Base-by-base conservation (phyloP, 2,888 invertebrate species). In the Mythimna vitellina region DNA sequence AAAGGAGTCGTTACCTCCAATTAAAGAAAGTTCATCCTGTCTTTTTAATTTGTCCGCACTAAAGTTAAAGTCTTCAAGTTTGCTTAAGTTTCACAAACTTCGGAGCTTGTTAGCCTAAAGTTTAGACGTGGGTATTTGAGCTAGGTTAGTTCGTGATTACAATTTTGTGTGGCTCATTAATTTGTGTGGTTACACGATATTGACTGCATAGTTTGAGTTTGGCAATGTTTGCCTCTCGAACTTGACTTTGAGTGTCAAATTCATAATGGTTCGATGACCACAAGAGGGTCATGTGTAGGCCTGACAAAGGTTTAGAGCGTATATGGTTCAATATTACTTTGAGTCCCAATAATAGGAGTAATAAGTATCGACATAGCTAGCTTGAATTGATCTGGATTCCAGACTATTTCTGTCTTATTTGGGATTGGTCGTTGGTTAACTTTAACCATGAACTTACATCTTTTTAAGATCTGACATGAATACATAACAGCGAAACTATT, bases 41-140 rank as follows among this genome's bases (percentile, higher is more conserved):
- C 85, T 86, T 86, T 86, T 84, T 86, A 84, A 80, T 85, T 85
- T 74, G 72, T 75, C 82, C 64, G 73, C 76, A 69, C 63, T 70
- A 67, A 73, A 76, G 70, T 58, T 57, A 49, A 76, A 82, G 73
- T 84, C 80, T 81, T 61, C 70, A 38, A 65, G 42, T 66, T 66
- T 9, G n/a, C 29, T 20, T 17, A 83, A 83, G 66, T 83, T 76
- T 38, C 53, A 7, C 51, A 57, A 83, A 82, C 49, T 83, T 74
- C 22, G 32, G 63, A 71, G 73, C 82, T 80, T 76, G 82, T 82
- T 82, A 82, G 81, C 35, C 22, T 17, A n/a, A 72, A 83, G 67
- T 83, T 83, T 60, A 65, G 83, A 83, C 81, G 71, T 60, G 79
- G 61, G 79, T 78, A 78, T 82, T 82, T 72, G 71, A 80, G 70